These are phyloP conservation scores for Standfussiana lucernea DNA, from an alignment of 2,888 invertebrate genomes.

Conservation along the genomic window DNA sequence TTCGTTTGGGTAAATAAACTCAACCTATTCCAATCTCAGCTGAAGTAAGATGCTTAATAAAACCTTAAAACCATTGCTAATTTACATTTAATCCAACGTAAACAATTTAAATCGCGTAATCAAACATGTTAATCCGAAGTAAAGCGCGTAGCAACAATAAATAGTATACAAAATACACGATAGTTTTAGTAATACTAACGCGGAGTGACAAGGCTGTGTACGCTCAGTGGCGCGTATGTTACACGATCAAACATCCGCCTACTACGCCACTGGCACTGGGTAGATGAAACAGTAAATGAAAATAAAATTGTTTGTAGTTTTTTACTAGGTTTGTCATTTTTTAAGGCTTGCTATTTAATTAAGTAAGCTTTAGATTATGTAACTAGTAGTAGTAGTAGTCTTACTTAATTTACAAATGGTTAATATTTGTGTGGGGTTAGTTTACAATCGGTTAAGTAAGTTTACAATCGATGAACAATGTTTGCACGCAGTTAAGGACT, in stretches of 20 bases:
- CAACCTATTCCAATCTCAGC: not conserved
- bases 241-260: conserved; percentile 70
- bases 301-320: conserved; percentile 14
- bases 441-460: not conserved
- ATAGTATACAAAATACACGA: conserved; percentile 56
- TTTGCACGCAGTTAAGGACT: no score
- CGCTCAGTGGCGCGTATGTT: conserved; percentile 64
- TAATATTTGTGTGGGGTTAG: not conserved
- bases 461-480: no score
- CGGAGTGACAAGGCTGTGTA: conserved; percentile 71
- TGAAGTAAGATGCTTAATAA: not conserved
- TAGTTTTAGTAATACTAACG: conserved; percentile 64
- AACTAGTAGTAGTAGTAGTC: no score
- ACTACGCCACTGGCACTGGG: conserved; percentile 36
- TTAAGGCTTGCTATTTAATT: no score
- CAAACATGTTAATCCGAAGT: conserved; percentile 34
- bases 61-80: conserved; percentile 23
- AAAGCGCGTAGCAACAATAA: conserved; percentile 51
- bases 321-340: not conserved
- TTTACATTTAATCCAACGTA: conserved; percentile 27
- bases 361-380: no score
- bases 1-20: not conserved
- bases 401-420: no score
- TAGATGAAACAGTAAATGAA: conserved; percentile 49
- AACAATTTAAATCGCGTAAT: conserved; percentile 36